These are phyloP conservation scores for Tenthredo livida DNA, from an alignment of 2,888 invertebrate species.

Conservation along the genomic window DNA sequence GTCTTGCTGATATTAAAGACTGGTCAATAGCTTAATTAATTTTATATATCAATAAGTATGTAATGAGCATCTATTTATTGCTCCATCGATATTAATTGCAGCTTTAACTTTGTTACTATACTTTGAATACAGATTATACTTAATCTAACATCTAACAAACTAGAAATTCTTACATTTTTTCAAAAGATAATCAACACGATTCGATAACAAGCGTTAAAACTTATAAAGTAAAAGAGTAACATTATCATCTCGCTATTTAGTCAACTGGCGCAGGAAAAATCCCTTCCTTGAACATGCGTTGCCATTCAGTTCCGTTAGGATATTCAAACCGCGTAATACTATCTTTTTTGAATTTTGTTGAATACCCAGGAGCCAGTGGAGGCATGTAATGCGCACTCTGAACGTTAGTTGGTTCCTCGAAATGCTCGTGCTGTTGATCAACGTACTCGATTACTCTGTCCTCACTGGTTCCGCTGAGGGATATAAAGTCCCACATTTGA, in stretches of 20 bases:
- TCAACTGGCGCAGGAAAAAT: conserved; percentile 79
- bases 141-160: not conserved
- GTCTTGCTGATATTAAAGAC: not conserved
- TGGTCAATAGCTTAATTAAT: not conserved
- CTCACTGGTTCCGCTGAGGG: conserved; percentile 85
- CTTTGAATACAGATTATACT: conserved; percentile 43
- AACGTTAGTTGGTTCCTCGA: conserved; percentile 86
- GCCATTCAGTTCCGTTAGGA: conserved; percentile 90
- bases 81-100: not conserved
- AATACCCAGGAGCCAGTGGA: conserved; percentile 91
- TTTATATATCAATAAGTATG: not conserved
- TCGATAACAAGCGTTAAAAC: not conserved
- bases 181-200: conserved; percentile 32
- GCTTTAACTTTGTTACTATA: conserved; percentile 1
- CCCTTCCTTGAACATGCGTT: conserved; percentile 83
- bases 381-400: conserved; percentile 86
- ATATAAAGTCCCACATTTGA: conserved; percentile 92
- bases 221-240: not conserved
- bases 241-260: conserved; percentile 44
- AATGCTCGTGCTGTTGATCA: conserved; percentile 95
- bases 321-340: conserved; percentile 86
- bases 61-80: not conserved
- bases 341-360: conserved; percentile 87
- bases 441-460: conserved; percentile 91
- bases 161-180: not conserved